These are phyloP conservation scores for Sylvietta virens DNA, from an alignment of 2,113 vertebrate genomes.

Conservation along the genomic window DNA sequence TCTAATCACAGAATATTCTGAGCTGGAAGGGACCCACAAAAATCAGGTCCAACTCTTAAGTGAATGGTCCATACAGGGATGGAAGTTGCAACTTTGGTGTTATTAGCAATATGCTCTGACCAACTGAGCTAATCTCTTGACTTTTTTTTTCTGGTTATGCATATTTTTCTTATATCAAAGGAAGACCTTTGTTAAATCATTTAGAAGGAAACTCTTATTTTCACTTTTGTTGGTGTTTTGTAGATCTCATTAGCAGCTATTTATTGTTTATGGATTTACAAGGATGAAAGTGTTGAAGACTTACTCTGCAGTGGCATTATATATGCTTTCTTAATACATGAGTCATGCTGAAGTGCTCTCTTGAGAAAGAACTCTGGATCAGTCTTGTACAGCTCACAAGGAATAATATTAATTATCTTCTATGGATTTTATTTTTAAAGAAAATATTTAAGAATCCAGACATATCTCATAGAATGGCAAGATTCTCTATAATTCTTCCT, in stretches of 20 bases:
- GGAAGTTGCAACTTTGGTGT: fast-evolving
- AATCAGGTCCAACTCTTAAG: background rate
- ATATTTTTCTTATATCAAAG: background rate
- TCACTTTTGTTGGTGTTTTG: background rate
- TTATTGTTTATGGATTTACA: background rate
- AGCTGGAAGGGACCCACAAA: background rate
- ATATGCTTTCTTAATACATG: background rate
- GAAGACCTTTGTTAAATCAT: background rate
- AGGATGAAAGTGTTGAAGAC: background rate
- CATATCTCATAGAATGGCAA: background rate
- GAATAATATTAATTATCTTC: background rate
- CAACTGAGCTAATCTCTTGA: background rate
- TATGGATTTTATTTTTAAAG: background rate
- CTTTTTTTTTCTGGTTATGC: background rate
- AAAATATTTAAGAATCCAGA: background rate
- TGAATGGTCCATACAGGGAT: background rate
- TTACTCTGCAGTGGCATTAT: background rate
- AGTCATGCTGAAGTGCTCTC: background rate
- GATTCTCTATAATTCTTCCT: background rate
- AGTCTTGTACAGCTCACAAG: background rate
- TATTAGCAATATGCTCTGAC: background rate
- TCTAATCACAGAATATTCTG: background rate
- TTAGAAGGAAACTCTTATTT: background rate
- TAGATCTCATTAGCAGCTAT: background rate
- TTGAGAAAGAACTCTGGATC: background rate